phyloP scores from a whole-genome alignment of 2,797 vertebrate species.

The Erethizon dorsatum region DNA sequence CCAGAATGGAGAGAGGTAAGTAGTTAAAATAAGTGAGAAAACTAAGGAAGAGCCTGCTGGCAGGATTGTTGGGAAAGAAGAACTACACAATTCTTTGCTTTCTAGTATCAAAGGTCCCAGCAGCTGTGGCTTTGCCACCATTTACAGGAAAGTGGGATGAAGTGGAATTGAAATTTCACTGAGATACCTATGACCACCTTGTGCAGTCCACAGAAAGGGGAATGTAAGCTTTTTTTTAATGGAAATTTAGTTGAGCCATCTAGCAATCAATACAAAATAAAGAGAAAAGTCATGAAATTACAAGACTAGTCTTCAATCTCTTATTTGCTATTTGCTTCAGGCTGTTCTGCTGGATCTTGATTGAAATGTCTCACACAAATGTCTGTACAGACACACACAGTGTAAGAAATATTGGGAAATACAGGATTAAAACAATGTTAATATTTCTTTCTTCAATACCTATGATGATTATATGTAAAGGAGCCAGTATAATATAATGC shows the following conservation, averaged over 20 bases:
- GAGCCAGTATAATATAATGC: background rate
- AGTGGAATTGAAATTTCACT: background rate
- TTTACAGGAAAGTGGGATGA: accelerated
- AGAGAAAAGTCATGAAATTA: background rate
- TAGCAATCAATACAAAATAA: background rate
- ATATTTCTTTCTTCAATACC: background rate
- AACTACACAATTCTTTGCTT: too few species aligned
- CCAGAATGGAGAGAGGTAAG: background rate
- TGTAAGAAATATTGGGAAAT: background rate
- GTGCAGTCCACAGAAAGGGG: background rate
- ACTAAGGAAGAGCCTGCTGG: background rate
- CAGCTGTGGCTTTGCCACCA: accelerated
- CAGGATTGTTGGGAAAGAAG: background rate
- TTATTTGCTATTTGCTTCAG: background rate
- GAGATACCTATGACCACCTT: accelerated
- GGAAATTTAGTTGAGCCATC: background rate
- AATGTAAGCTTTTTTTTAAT: background rate
- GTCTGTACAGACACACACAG: background rate
- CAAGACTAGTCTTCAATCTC: background rate
- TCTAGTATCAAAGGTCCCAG: accelerated
- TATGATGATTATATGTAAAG: too few species aligned
- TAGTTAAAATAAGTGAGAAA: background rate
- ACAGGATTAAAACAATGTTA: background rate
- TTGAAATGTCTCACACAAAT: background rate
- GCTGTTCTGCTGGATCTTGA: background rate